Base-by-base conservation (phyloP, 2,113 vertebrate species). In the Hipposideros armiger region DNA sequence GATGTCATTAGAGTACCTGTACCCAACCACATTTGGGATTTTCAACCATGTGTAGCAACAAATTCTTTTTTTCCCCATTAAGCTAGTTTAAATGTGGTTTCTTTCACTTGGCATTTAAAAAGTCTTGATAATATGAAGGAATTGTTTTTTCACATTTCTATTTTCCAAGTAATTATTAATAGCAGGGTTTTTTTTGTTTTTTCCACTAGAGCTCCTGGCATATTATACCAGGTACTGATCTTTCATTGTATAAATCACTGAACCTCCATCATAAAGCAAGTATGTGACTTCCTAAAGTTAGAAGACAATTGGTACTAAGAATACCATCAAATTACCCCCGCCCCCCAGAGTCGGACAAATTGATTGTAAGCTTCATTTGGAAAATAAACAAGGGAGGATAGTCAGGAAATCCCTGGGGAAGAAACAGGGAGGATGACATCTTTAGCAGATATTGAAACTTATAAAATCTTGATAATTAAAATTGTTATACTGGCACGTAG, bases 91-190 rank as follows among this genome's bases (percentile, higher is more conserved):
- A 86, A 56, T 88, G 42, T 88, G 60, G 15, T 88, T 92, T 66
- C 17, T 40, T 7, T 94, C 32, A 24, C 24, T 74, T 82, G 78
- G 42, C 54, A 60, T 89, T 84, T 69, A 20, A 84, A 60, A 52
- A 58, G 50, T 47, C 52, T 72, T 69, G 28, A 69, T 76, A 88
- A 60, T n/a, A 69, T 52, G 67, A 88, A 92, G 20, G 17, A 17
- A 32, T 24, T 76, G 8, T 36, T 76, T 92, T 56, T 69, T 64
- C 89, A 83, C 11, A 84, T 30, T 70, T 45, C 30, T 77, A 22
- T 47, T n/a, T 88, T 45, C 47, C 56, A 81, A 73, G 30, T 73
- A 73, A 81, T 47, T 91, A 50, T 93, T 87, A 47, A 70, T 60
- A 47, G 2, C 32, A 56, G 11, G 36, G 2, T 36, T 36, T 36